phyloP scores from a whole-genome alignment of 2,888 invertebrate species.

The Eilema depressum region DNA sequence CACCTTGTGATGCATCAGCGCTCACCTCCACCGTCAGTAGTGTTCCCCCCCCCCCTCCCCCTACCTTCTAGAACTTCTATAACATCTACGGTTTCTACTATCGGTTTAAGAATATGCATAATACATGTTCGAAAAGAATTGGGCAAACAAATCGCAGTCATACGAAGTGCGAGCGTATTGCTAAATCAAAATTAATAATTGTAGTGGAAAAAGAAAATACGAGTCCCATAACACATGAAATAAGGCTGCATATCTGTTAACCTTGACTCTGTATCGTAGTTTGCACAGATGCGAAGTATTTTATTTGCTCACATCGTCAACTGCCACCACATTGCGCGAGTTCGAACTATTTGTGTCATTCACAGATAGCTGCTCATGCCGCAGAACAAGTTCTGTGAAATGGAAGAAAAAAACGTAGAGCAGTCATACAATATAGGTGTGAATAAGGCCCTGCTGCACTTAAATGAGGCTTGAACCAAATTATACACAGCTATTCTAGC shows the following conservation, averaged over 20 bases:
- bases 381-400: background rate
- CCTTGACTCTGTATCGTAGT: background rate
- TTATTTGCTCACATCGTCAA: background rate
- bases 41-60: too few relatives aligned
- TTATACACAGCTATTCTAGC: conserved; percentile 4
- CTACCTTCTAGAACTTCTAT: too few relatives aligned
- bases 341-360: background rate
- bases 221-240: background rate
- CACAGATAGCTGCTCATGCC: background rate
- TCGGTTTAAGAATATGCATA: too few relatives aligned
- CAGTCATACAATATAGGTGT: background rate
- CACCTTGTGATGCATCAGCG: too few relatives aligned
- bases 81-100: too few relatives aligned
- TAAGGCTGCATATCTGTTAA: background rate
- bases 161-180: too few relatives aligned
- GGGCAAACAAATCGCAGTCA: background rate
- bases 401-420: background rate
- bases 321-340: background rate
- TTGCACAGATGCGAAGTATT: background rate
- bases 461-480: background rate
- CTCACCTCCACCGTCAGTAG: too few relatives aligned
- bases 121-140: background rate
- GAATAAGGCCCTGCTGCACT: background rate
- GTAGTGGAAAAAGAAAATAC: background rate
- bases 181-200: background rate